A percentile compares a stretch with the other conserved stretches of the same genome.
Conservation (phyloP, 1,140 invertebrate genomes). For the Drosophila kurseongensis region DNA sequence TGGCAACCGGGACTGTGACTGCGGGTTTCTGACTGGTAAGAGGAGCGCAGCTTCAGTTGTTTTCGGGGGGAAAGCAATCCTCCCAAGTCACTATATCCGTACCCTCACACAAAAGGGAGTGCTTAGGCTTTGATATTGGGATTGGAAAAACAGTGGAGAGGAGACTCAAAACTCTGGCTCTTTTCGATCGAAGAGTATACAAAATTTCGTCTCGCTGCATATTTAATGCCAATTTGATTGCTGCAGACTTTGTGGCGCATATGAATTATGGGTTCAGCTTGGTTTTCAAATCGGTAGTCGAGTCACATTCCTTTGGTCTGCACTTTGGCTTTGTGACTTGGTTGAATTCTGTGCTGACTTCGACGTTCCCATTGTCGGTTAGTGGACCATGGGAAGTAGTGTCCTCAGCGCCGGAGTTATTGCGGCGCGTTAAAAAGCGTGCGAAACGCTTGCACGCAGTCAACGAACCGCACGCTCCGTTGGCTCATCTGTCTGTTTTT, state of each 20-base stretch:
- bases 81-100: constrained; percentile 10
- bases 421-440: constrained; percentile 42
- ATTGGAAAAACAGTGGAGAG: neutral
- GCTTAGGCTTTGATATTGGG: neutral
- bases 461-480: constrained; percentile 50
- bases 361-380: constrained; percentile 67
- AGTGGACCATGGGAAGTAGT: constrained; percentile 73
- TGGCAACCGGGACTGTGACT: constrained; percentile 22
- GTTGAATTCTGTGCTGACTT: constrained; percentile 35
- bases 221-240: constrained; percentile 69
- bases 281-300: constrained; percentile 33
- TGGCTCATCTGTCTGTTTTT: constrained; percentile 29
- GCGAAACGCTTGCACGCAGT: constrained; percentile 37
- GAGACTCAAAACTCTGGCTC: no score
- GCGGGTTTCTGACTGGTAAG: constrained; percentile 2
- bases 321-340: constrained; percentile 67
- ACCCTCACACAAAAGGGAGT: constrained; percentile 5
- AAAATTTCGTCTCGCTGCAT: constrained; percentile 2
- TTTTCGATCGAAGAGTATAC: constrained; percentile 10
- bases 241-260: constrained; percentile 79
- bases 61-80: constrained; percentile 17
- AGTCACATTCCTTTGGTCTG: constrained; percentile 72
- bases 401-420: constrained; percentile 12
- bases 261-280: constrained; percentile 75
- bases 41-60: constrained; percentile 4